These are phyloP conservation scores for Characodon lateralis DNA, from an alignment of 2,797 vertebrate genomes.

Conservation along the genomic window DNA sequence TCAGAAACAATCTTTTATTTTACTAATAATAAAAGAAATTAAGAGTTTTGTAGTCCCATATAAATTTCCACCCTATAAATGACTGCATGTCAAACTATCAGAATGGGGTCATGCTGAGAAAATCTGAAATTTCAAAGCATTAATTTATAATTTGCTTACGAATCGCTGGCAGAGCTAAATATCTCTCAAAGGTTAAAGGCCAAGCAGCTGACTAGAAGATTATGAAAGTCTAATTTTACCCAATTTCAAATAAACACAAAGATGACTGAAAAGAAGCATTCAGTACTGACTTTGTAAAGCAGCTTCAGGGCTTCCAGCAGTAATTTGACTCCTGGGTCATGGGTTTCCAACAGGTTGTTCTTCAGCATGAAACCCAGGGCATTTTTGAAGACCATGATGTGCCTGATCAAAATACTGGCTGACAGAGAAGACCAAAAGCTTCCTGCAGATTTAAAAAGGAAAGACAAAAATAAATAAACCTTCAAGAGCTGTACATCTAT, in stretches of 20 bases:
- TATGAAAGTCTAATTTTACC: background rate
- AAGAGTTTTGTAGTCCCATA: background rate
- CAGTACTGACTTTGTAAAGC: constrained; percentile 72
- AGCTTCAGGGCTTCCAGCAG: constrained; percentile 71
- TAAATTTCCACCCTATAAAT: background rate
- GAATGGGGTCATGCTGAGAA: background rate
- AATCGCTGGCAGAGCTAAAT: background rate
- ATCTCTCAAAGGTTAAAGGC: background rate
- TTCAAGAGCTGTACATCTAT: background rate
- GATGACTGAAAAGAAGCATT: background rate
- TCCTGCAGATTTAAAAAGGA: constrained; percentile 42
- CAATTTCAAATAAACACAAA: background rate
- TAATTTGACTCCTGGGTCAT: constrained; percentile 55
- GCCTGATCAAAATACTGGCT: constrained; percentile 57
- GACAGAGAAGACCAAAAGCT: constrained; percentile 66
- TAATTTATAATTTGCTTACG: background rate
- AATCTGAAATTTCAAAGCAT: background rate
- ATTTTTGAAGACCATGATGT: constrained; percentile 73
- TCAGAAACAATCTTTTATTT: background rate
- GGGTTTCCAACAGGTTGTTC: constrained; percentile 35
- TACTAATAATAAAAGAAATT: background rate
- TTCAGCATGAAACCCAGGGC: constrained; percentile 69
- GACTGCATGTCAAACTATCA: background rate
- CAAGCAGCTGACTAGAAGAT: background rate
- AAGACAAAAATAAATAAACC: background rate